phyloP scores from a whole-genome alignment of 1,140 invertebrate species.

The Drosophila sucinea region DNA sequence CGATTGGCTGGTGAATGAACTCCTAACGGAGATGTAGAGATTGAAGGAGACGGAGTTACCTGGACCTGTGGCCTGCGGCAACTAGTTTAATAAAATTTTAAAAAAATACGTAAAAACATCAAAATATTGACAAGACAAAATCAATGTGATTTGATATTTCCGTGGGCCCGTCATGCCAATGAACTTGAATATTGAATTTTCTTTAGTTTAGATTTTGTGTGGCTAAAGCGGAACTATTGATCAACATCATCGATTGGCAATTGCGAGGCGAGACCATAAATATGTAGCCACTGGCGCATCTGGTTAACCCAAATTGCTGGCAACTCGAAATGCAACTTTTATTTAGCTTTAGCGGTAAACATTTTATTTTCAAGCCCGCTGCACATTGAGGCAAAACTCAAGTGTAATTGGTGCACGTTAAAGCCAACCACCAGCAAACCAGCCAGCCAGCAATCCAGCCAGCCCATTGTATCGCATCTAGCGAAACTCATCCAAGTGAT shows the following conservation, averaged over 20 bases:
- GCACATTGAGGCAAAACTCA: slow-evolving; percentile 63
- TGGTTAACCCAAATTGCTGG: slow-evolving; percentile 62
- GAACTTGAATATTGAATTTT: slow-evolving; percentile 53
- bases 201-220: slow-evolving; percentile 3
- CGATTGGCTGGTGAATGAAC: slow-evolving; percentile 68
- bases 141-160: slow-evolving; percentile 41
- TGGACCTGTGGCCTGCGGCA: slow-evolving; percentile 12
- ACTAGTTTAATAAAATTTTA: slow-evolving; percentile 41
- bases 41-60: neutral
- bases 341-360: slow-evolving; percentile 49
- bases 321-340: slow-evolving; percentile 66
- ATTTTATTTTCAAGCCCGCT: slow-evolving; percentile 61
- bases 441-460: neutral
- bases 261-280: slow-evolving; percentile 34
- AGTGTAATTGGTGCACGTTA: slow-evolving; percentile 67
- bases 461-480: slow-evolving; percentile 41
- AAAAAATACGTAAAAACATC: neutral
- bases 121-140: slow-evolving; percentile 35
- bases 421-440: slow-evolving; percentile 32
- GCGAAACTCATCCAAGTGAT: slow-evolving; percentile 8
- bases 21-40: slow-evolving; percentile 32
- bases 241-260: slow-evolving; percentile 18
- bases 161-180: slow-evolving; percentile 24
- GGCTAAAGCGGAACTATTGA: slow-evolving; percentile 40
- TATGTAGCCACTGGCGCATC: slow-evolving; percentile 20